phyloP scores from a whole-genome alignment of 2,888 invertebrate genomes.

The Helleia helle region DNA sequence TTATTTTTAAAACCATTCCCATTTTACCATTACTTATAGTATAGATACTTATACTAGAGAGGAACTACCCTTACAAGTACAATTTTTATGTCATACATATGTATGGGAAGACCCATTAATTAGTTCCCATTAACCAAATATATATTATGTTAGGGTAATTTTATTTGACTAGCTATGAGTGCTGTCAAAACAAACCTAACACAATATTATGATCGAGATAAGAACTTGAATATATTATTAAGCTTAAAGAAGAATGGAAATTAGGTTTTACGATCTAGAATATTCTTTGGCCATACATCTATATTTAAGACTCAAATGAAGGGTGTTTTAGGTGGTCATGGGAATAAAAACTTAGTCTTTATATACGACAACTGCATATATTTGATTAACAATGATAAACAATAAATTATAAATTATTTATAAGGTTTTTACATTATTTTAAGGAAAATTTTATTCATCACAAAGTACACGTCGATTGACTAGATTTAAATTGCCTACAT shows the following conservation, averaged over 20 bases:
- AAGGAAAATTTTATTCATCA: neutral
- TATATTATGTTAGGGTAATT: too few relatives aligned
- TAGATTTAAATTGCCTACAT: neutral
- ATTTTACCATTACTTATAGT: too few relatives aligned
- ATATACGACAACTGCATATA: slow-evolving; percentile 3
- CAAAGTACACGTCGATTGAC: neutral
- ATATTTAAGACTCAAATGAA: slow-evolving; percentile 12
- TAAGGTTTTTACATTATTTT: neutral
- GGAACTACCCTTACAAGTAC: too few relatives aligned
- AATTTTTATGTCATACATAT: too few relatives aligned
- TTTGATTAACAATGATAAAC: slow-evolving; percentile 4
- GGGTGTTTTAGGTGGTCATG: slow-evolving; percentile 22
- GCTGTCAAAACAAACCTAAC: too few relatives aligned
- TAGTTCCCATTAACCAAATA: too few relatives aligned
- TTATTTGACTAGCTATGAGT: too few relatives aligned
- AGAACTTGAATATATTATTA: slow-evolving; percentile 7
- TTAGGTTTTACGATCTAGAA: slow-evolving; percentile 42
- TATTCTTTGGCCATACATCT: slow-evolving; percentile 31
- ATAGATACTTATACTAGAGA: too few relatives aligned
- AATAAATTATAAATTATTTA: slow-evolving; percentile 2
- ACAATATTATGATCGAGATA: too few relatives aligned
- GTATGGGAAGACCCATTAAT: too few relatives aligned
- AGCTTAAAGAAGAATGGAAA: slow-evolving; percentile 18
- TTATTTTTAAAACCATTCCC: too few relatives aligned
- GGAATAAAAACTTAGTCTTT: slow-evolving; percentile 24